Base-by-base conservation (phyloP, 2,797 vertebrate genomes). In the Hippoglossus hippoglossus region DNA sequence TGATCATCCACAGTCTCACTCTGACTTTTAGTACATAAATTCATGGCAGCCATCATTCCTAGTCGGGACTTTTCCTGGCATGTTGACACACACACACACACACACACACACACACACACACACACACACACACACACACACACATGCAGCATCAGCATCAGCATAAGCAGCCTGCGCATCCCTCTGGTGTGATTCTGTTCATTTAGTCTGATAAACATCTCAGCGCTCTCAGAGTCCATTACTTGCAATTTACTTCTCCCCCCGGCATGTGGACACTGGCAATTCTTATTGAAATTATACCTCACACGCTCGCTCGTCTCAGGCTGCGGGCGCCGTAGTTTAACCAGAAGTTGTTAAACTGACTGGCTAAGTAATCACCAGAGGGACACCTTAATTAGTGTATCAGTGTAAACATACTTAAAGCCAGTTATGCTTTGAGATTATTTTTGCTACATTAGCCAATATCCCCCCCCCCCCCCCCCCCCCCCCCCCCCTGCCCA, bases 161-260 rank as follows among this genome's bases (percentile, higher is more conserved):
- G 8, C 34, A 10, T 8, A 34, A 10, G 8, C 36, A 39, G 11
- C 36, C 34, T 11, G 11, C 66, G 11, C 66, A 79, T 85, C 75
- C 76, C 82, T 73, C 71, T 58, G 13, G 76, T 81, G 83, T 64
- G 80, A 86, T 84, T 84, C 81, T 76, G 73, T 81, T 91, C 80
- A 82, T 91, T 91, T 82, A 81, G 87, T 85, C 80, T 75, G 81
- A 89, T 91, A 88, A 90, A 92, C 84, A 91, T 90, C 86, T 89
- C 63, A 2, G 56, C 55, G 12, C 65, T 78, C 64, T 82, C 75
- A 67, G 78, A 89, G 72, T 91, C 89, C 85, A 91, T 93, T 93
- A 90, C 84, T 89, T 83, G 77, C 77, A 92, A 87, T 90, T 88
- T 90, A 84, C 76, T 77, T 93, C 83, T 91, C 84, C 80, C 79